Conservation (phyloP, 1,140 invertebrate genomes). For the Oryctes rhinoceros region DNA sequence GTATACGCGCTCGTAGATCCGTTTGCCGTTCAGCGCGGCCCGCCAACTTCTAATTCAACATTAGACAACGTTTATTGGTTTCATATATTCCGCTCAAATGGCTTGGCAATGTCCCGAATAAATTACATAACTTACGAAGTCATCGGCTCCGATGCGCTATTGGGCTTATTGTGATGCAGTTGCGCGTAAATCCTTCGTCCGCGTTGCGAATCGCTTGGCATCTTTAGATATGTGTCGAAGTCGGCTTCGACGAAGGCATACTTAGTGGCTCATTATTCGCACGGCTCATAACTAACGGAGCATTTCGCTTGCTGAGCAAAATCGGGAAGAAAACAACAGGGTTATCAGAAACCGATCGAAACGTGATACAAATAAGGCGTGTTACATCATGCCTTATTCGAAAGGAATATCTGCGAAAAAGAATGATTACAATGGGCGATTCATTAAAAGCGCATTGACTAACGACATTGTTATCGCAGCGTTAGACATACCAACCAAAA, state of each 20-base stretch:
- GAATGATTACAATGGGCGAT: too few relatives aligned
- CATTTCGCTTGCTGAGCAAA: neutral
- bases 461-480: too few relatives aligned
- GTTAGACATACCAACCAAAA: too few relatives aligned
- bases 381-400: too few relatives aligned
- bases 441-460: too few relatives aligned
- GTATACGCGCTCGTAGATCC: neutral
- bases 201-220: neutral
- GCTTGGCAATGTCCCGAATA: constrained; percentile 29
- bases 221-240: constrained; percentile 1
- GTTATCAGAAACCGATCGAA: too few relatives aligned
- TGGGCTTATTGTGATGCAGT: neutral
- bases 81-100: constrained; percentile 29
- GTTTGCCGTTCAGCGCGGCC: neutral
- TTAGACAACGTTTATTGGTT: constrained; percentile 28
- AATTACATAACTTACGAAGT: constrained; percentile 24
- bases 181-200: neutral
- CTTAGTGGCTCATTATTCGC: neutral
- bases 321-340: too few relatives aligned
- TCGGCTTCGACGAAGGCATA: constrained; percentile 7
- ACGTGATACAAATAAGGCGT: too few relatives aligned
- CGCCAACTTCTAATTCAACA: neutral
- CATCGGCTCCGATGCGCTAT: neutral
- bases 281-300: neutral
- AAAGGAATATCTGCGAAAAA: too few relatives aligned